Conservation (phyloP, 2,888 invertebrate species). For the Acleris holmiana region DNA sequence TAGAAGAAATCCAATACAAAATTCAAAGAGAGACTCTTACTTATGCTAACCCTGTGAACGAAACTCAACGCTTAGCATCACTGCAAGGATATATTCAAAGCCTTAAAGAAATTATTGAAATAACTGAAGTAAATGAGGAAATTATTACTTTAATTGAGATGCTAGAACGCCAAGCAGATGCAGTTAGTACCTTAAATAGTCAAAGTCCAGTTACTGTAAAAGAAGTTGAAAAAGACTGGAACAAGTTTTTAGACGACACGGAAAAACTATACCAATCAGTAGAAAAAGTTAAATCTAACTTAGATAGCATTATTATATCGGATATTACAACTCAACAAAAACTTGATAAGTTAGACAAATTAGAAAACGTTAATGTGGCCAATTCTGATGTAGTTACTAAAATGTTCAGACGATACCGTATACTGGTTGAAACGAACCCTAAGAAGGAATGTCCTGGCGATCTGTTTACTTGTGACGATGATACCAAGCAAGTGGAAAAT, state of each 20-base stretch:
- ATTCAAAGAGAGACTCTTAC: constrained; percentile 79
- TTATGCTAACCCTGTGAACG: constrained; percentile 55
- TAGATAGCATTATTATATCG: constrained; percentile 84
- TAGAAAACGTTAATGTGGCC: constrained; percentile 87
- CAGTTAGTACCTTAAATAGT: constrained; percentile 86
- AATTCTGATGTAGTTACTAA: constrained; percentile 85
- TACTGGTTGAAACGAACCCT: constrained; percentile 88
- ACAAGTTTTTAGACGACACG: constrained; percentile 87
- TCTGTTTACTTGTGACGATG: constrained; percentile 87
- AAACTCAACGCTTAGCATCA: constrained; percentile 60
- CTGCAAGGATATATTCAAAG: constrained; percentile 84
- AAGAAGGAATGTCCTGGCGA: constrained; percentile 88
- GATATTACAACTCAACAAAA: constrained; percentile 88
- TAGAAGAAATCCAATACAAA: constrained; percentile 93
- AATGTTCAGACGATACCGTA: constrained; percentile 86
- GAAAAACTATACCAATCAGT: constrained; percentile 83
- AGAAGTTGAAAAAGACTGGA: constrained; percentile 88
- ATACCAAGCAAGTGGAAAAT: constrained; percentile 88
- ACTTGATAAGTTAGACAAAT: constrained; percentile 87
- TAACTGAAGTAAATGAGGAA: constrained; percentile 87
- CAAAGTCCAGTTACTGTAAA: constrained; percentile 71
- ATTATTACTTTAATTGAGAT: constrained; percentile 86
- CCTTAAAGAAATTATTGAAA: constrained; percentile 87
- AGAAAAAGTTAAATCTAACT: constrained; percentile 73
- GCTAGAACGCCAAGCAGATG: constrained; percentile 87